Base-by-base conservation (phyloP, 2,113 vertebrate genomes). In the Osmerus eperlanus region DNA sequence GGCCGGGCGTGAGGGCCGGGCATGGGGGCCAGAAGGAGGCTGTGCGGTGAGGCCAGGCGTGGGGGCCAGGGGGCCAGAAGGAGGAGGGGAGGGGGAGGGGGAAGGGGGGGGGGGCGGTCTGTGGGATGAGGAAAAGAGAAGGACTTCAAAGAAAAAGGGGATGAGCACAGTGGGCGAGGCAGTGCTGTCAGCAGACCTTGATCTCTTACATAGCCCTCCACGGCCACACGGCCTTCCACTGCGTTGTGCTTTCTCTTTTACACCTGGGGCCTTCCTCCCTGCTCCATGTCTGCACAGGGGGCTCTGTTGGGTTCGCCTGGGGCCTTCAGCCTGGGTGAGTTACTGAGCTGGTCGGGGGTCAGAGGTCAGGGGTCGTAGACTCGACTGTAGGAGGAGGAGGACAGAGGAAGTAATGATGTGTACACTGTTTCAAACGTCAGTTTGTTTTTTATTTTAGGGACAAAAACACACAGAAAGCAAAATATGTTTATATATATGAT, bases 21-120 rank as follows among this genome's bases (percentile, higher is more conserved):
- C 25, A 29, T 16, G 1, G 21, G n/a, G 7, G 19, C 3, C 18
- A 16, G 58, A 18, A 62, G 19, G 72, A 76, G 75, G 70, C 63
- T 0, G 94, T 95, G 64, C 95, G 94, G 88, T 97, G 94, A 97
- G 90, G 72, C 74, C 73, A 64, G 4, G 18, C 25, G 55, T 16
- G 1, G 21, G n/a, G 7, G 19, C 41, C 59, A 16, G 23, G 36
- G 3, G 52, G 65, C 3, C 18, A 16, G 52, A 18, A 62, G 19
- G 72, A 76, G 75, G 70, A 53, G 73, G 65, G 0, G 59, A 15
- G 63, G 32, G 65, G 68, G 65, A 68, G 69, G 58, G 62, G 14
- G 60, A n/a, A 74, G 72, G 15, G 65, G 67, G 25, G 58, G 68
- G 63, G 28, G 23, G 54, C 60, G 15, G 16, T 3, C 19, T 66